A percentile compares a stretch with the other conserved stretches of the same genome.
phyloP scores from a whole-genome alignment of 92 coral and sea anemone species.

The Phenganax stokvisi region DNA sequence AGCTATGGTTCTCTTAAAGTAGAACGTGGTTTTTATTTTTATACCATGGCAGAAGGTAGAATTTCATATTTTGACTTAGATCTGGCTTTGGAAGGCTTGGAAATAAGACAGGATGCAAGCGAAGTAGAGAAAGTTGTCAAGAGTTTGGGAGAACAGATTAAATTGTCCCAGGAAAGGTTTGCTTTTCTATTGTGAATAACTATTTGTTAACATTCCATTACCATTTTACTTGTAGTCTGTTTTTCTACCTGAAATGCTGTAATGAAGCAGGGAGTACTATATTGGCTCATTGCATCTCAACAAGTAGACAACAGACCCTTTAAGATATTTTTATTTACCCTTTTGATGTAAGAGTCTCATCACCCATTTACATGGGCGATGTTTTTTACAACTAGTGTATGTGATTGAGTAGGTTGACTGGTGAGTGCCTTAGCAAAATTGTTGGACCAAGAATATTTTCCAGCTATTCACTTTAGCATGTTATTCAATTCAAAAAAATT shows the following conservation, averaged over 20 bases:
- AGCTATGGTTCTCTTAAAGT: not conserved
- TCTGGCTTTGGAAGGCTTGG: slow-evolving; percentile 29
- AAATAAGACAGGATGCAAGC: slow-evolving; percentile 11
- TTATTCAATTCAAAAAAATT: too few species aligned
- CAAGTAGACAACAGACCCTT: too few species aligned
- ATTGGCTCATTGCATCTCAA: not conserved
- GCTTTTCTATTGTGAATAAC: not conserved
- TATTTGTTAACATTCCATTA: not conserved
- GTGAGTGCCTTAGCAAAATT: too few species aligned
- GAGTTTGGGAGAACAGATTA: slow-evolving; percentile 28
- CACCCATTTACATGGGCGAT: too few species aligned
- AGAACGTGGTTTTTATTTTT: not conserved
- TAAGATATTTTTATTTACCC: too few species aligned
- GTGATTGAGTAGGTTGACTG: too few species aligned
- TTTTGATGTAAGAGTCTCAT: too few species aligned
- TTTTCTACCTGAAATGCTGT: too few species aligned
- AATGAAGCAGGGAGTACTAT: too few species aligned
- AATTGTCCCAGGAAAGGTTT: slow-evolving; percentile 17
- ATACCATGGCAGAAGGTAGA: slow-evolving; percentile 15
- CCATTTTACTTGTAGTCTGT: not conserved
- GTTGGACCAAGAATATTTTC: too few species aligned
- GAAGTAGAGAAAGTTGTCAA: slow-evolving; percentile 24
- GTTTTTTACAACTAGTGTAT: too few species aligned
- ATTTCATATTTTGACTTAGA: slow-evolving; percentile 24
- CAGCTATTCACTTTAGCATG: not conserved